phyloP scores from a whole-genome alignment of 2,113 vertebrate genomes.

The Todiramphus chloris region DNA sequence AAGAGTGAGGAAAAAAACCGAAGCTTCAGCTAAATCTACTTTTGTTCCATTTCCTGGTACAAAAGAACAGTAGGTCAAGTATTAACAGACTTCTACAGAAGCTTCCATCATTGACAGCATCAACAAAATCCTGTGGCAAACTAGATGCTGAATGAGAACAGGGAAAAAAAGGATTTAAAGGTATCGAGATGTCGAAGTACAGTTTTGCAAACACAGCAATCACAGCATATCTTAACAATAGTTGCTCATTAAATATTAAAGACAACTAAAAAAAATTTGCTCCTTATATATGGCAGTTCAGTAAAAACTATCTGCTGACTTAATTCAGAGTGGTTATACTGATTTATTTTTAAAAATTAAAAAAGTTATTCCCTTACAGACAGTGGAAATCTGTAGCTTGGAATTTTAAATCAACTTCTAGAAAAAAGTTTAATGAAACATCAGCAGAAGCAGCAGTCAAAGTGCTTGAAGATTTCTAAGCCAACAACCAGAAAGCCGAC shows the following conservation, averaged over 20 bases:
- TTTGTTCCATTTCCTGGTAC: neutral
- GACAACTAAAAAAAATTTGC: neutral
- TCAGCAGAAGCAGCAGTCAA: neutral
- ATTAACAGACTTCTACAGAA: neutral
- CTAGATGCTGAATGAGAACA: neutral
- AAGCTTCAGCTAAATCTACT: neutral
- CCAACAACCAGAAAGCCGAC: neutral
- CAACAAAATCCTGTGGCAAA: neutral
- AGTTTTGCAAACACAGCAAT: neutral
- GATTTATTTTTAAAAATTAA: neutral
- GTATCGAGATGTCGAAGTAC: neutral
- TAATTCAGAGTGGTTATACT: neutral
- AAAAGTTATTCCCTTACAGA: neutral
- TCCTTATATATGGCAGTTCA: neutral
- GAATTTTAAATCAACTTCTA: constrained; percentile 23
- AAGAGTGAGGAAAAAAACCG: neutral
- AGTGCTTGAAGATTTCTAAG: neutral
- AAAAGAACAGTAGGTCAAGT: neutral
- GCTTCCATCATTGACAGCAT: neutral
- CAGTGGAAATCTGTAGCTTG: neutral
- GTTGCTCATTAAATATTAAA: neutral
- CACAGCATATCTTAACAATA: neutral
- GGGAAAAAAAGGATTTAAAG: neutral
- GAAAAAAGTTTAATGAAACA: constrained; percentile 8
- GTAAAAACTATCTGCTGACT: neutral